Percentiles rank a stretch among this genome's conserved stretches.
Evolutionary conservation across 37 sponge, comb jelly and placozoan genomes (phyloP).

Genomic region (Chondrosia reniformis): DNA sequence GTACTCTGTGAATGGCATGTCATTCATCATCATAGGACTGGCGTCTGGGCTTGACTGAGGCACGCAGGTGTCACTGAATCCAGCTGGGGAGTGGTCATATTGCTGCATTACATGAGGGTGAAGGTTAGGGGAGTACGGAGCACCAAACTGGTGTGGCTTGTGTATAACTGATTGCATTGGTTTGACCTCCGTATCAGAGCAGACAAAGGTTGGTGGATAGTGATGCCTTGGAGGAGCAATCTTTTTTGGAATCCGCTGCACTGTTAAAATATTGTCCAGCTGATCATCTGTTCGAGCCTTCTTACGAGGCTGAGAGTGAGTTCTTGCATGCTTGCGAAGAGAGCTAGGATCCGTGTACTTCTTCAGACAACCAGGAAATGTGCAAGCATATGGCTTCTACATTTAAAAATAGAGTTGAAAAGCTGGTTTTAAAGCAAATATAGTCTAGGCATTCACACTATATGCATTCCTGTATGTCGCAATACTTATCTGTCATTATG

Average conservation of each 20-base stretch:
- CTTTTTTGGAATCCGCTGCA: slow-evolving; percentile 8
- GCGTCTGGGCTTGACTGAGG: no score
- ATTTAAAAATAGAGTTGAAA: not conserved
- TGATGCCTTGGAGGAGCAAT: no score
- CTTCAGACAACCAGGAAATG: slow-evolving; percentile 80
- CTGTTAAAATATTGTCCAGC: slow-evolving; percentile 3
- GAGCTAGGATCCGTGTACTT: slow-evolving; percentile 96
- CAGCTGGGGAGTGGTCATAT: no score
- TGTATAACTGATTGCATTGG: no score
- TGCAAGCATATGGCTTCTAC: slow-evolving; percentile 92
- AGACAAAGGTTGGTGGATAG: no score
- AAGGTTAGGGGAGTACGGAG: no score
- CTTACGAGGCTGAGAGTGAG: slow-evolving; percentile 63
- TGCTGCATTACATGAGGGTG: no score
- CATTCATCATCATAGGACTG: no score
- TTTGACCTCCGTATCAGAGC: no score
- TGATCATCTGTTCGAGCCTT: slow-evolving; percentile 38
- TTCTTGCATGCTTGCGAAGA: slow-evolving; percentile 82
- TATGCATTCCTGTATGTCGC: not conserved
- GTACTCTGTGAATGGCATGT: no score
- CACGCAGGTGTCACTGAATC: no score
- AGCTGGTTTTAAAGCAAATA: not conserved
- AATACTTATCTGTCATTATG: not conserved
- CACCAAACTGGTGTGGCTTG: no score
- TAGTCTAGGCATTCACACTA: not conserved